These are phyloP conservation scores for Sylvicola cinctus DNA, from an alignment of 2,888 invertebrate genomes.

Conservation along the genomic window DNA sequence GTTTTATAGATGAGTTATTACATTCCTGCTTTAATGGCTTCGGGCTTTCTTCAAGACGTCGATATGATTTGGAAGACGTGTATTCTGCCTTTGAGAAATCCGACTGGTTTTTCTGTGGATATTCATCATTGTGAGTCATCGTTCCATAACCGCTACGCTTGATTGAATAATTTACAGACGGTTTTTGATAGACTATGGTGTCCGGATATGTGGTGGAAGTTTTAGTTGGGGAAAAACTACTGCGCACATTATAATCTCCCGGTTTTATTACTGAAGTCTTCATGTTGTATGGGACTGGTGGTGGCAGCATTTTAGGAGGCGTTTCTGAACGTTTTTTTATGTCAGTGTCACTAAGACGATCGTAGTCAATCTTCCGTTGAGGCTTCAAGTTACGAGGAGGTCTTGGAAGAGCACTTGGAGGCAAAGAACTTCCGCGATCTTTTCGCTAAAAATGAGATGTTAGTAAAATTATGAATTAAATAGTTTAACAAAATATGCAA, in stretches of 20 bases:
- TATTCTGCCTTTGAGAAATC: conserved; percentile 9
- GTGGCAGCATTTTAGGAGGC: conserved; percentile 8
- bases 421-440: conserved; percentile 10
- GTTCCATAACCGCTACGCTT: conserved; percentile 10
- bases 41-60: conserved; percentile 9
- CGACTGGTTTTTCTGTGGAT: conserved; percentile 1
- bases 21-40: conserved; percentile 2
- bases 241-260: conserved; percentile 5
- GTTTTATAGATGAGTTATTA: conserved; percentile 6
- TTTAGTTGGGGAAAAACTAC: conserved; percentile 7
- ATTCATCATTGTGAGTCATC: conserved; percentile 3
- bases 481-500: neutral
- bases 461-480: conserved; percentile 1
- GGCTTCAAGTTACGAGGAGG: conserved; percentile 11
- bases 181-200: conserved; percentile 5
- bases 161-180: conserved; percentile 6
- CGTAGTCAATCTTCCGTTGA: conserved; percentile 11
- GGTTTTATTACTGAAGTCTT: conserved; percentile 9
- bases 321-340: conserved; percentile 9
- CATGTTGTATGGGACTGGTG: conserved; percentile 8
- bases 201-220: conserved; percentile 6
- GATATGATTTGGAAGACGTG: conserved; percentile 11
- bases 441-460: conserved; percentile 6
- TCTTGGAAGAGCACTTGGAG: conserved; percentile 11
- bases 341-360: conserved; percentile 10